A percentile compares a stretch with the other conserved stretches of the same genome.
These are phyloP conservation scores for Julus scanicus DNA, from an alignment of 2,888 invertebrate species.

Conservation along the genomic window DNA sequence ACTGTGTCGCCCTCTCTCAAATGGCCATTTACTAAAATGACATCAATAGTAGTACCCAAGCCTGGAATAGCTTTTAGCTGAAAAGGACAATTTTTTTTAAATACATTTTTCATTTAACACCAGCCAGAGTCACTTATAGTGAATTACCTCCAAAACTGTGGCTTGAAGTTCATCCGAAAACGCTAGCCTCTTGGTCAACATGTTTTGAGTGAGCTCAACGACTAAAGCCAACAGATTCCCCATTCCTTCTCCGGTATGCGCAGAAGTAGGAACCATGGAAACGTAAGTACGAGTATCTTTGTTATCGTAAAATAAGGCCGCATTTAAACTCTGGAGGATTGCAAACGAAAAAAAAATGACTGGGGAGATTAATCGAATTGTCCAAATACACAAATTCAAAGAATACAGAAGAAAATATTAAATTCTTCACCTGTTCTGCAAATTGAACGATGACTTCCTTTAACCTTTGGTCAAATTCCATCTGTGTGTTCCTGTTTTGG, in stretches of 20 bases:
- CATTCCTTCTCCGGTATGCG: slow-evolving; percentile 98
- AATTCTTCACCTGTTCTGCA: slow-evolving; percentile 80
- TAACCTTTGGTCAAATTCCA: slow-evolving; percentile 91
- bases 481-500: slow-evolving; percentile 87
- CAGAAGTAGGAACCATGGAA: slow-evolving; percentile 96
- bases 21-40: slow-evolving; percentile 97
- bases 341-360: neutral
- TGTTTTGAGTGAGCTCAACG: slow-evolving; percentile 90
- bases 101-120: too few species aligned
- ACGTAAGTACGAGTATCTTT: slow-evolving; percentile 92
- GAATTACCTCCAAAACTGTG: slow-evolving; percentile 67
- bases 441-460: slow-evolving; percentile 92
- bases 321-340: slow-evolving; percentile 82
- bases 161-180: slow-evolving; percentile 90
- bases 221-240: slow-evolving; percentile 95
- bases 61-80: slow-evolving; percentile 95
- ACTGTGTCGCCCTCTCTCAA: slow-evolving; percentile 93
- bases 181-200: slow-evolving; percentile 87
- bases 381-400: too few species aligned
- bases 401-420: too few species aligned
- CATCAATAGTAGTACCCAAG: slow-evolving; percentile 97
- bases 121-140: neutral
- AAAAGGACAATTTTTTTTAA: neutral
- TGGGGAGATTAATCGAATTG: too few species aligned
- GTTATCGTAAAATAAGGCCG: slow-evolving; percentile 95